Evolutionary conservation across 1,140 invertebrate species (phyloP).

Genomic region (Drosophila pseudoobscura): DNA sequence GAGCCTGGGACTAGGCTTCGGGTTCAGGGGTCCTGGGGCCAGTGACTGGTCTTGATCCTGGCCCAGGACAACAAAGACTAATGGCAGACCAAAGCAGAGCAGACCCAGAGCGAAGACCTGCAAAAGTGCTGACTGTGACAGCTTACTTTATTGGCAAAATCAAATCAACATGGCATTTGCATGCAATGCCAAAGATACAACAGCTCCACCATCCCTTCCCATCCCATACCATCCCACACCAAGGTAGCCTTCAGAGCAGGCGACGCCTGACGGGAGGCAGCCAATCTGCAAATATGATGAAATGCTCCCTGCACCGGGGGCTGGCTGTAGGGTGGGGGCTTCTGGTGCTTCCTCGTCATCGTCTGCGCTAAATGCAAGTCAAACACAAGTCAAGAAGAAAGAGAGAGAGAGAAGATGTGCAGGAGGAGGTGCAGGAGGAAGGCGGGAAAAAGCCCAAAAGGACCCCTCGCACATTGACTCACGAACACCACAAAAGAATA

Average conservation of each 20-base stretch:
- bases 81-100: conserved; percentile 20
- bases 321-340: background rate
- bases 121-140: conserved; percentile 81
- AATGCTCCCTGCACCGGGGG: conserved; percentile 23
- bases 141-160: conserved; percentile 82
- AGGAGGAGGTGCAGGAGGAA: background rate
- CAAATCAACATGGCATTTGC: conserved; percentile 81
- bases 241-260: too few species aligned
- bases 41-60: conserved; percentile 37
- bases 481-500: too few species aligned
- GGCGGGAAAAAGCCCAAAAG: background rate
- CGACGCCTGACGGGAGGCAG: conserved; percentile 9
- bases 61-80: conserved; percentile 49
- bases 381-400: conserved; percentile 66
- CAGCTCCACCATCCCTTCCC: background rate
- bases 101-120: conserved; percentile 15
- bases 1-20: background rate
- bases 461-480: too few species aligned
- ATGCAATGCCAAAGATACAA: conserved; percentile 75
- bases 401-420: background rate
- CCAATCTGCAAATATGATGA: conserved; percentile 65
- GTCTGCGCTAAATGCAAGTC: conserved; percentile 79
- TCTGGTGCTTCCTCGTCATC: conserved; percentile 31
- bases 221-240: background rate
- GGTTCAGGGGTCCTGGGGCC: background rate